Evolutionary conservation across 2,113 vertebrate genomes (phyloP).

Genomic region (Pipa parva): DNA sequence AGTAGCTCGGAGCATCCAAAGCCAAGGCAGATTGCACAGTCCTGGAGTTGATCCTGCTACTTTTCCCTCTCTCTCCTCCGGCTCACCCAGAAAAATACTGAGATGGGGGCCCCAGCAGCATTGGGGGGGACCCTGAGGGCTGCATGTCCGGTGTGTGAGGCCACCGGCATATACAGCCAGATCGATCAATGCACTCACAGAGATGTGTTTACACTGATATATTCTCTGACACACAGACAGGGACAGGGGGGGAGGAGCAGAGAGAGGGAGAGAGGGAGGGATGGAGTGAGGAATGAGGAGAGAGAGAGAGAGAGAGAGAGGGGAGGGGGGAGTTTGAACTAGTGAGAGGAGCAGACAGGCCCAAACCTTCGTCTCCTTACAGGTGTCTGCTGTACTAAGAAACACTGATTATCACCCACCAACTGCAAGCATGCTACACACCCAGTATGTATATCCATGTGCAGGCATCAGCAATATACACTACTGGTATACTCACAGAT

Average conservation of each 20-base stretch:
- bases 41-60: not conserved
- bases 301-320: not conserved
- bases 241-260: not conserved
- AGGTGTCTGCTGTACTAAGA: not conserved
- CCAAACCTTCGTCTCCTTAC: not conserved
- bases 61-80: not conserved
- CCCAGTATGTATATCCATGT: no score
- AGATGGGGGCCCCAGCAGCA: slow-evolving; percentile 24
- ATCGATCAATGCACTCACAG: not conserved
- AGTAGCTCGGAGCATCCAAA: not conserved
- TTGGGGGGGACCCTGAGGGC: slow-evolving; percentile 19
- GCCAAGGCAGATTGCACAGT: slow-evolving; percentile 36
- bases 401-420: no score
- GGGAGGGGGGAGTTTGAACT: not conserved
- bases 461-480: no score
- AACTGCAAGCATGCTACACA: not conserved
- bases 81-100: slow-evolving; percentile 31
- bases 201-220: not conserved
- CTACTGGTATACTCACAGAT: no score
- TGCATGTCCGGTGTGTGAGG: not conserved
- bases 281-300: not conserved
- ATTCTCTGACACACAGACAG: not conserved
- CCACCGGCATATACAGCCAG: not conserved
- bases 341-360: not conserved
- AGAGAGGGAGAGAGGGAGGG: not conserved